A percentile compares a stretch with the other conserved stretches of the same genome.
phyloP scores from a whole-genome alignment of 2,888 invertebrate genomes.

The Tenthredo distinguenda region DNA sequence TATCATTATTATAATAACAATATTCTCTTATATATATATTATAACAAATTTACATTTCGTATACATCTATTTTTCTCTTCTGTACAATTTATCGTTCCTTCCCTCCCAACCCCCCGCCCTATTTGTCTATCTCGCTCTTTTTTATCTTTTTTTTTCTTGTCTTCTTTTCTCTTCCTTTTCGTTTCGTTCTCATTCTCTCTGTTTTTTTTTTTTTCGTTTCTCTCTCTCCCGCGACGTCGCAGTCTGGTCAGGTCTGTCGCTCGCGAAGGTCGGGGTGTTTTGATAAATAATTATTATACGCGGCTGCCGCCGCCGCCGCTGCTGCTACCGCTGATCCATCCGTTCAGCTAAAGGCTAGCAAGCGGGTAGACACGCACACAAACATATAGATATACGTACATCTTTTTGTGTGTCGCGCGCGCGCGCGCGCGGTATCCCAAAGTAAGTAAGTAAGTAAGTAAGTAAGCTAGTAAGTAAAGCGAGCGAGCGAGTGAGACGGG shows the following conservation, averaged over 20 bases:
- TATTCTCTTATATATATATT: neutral
- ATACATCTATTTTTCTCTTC: neutral
- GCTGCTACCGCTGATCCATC: neutral
- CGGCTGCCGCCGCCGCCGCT: neutral
- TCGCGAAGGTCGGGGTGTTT: conserved; percentile 54
- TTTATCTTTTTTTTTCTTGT: neutral
- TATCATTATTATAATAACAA: neutral
- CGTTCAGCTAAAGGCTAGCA: neutral
- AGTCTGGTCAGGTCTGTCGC: conserved; percentile 55
- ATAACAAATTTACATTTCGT: neutral
- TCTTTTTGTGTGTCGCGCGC: neutral
- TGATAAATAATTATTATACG: conserved; percentile 53
- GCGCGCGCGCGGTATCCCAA: neutral
- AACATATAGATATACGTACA: no score
- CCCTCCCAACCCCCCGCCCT: conserved; percentile 52
- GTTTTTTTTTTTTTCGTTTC: neutral
- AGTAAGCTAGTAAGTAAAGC: neutral
- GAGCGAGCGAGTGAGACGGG: neutral
- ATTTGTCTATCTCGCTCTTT: neutral
- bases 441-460: neutral
- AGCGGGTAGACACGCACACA: neutral
- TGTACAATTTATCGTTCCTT: conserved; percentile 10
- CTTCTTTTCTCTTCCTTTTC: neutral
- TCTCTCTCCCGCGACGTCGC: conserved; percentile 51
- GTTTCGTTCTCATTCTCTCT: neutral